A percentile compares a stretch with the other conserved stretches of the same genome.
phyloP scores from a whole-genome alignment of 2,888 invertebrate genomes.

The Heliconius ismenius region DNA sequence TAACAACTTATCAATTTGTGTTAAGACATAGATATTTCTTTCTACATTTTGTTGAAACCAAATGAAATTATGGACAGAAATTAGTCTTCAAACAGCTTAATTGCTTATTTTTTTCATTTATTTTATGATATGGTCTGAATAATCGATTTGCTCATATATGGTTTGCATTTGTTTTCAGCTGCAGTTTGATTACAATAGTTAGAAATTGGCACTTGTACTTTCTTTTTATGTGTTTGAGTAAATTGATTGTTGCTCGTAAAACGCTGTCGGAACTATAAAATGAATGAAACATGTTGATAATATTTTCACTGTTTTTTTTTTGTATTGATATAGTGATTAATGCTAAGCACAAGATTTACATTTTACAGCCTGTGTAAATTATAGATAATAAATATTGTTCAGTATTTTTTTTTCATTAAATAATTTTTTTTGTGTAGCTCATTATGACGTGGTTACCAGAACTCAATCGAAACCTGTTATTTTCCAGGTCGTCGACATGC shows the following conservation, averaged over 20 bases:
- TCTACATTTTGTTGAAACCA: neutral
- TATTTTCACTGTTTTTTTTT: neutral
- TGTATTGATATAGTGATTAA: neutral
- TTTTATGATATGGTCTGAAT: neutral
- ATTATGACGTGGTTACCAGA: constrained; percentile 6
- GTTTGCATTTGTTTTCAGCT: constrained; percentile 9
- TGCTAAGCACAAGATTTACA: neutral
- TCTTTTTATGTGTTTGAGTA: constrained; percentile 39
- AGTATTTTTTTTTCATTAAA: neutral
- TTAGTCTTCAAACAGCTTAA: neutral
- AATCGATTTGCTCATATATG: neutral
- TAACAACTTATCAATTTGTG: neutral
- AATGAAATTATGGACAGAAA: neutral
- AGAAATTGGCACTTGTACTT: constrained; percentile 42
- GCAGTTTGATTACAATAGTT: constrained; percentile 35
- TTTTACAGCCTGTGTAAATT: neutral
- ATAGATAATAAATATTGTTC: neutral
- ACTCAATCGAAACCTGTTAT: constrained; percentile 29
- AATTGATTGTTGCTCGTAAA: constrained; percentile 63
- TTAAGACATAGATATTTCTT: neutral
- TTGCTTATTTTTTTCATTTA: neutral
- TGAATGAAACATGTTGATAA: constrained; percentile 27
- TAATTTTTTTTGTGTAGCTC: neutral
- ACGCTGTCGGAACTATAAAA: constrained; percentile 36
- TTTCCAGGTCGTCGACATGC: constrained; percentile 96